These are phyloP conservation scores for Chitala chitala DNA, from an alignment of 2,113 vertebrate species.

Conservation along the genomic window DNA sequence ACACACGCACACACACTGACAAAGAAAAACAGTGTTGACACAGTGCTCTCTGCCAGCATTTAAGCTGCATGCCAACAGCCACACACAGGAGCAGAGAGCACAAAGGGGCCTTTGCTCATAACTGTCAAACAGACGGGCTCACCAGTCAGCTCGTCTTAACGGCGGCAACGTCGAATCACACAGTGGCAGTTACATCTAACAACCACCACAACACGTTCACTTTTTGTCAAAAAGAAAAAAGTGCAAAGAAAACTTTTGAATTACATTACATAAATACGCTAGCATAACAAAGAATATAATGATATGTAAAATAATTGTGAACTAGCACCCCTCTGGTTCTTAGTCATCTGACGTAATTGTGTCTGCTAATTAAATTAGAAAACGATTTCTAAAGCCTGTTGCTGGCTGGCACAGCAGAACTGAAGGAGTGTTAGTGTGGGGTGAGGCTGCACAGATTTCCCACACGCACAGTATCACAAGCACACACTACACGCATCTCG, in stretches of 20 bases:
- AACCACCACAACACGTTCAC: no score
- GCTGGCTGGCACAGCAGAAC: not conserved
- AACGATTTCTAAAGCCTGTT: not conserved
- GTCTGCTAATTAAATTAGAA: no score
- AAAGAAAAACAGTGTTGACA: slow-evolving; percentile 10
- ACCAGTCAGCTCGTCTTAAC: not conserved
- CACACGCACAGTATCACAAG: not conserved
- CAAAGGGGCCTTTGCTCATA: not conserved
- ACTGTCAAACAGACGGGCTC: not conserved
- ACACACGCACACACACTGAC: slow-evolving; percentile 19
- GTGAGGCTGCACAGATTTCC: not conserved
- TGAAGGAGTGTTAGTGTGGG: not conserved
- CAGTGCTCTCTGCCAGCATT: not conserved
- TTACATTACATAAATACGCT: no score
- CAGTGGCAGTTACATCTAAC: no score
- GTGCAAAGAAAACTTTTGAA: no score
- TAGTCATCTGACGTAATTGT: no score
- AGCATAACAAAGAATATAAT: no score
- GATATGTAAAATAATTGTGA: no score
- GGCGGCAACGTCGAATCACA: no score
- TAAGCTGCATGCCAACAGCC: slow-evolving; percentile 44
- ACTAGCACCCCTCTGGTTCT: no score
- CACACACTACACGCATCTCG: not conserved
- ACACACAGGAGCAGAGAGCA: slow-evolving; percentile 43
- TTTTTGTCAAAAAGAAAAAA: no score